Evolutionary conservation across 2,113 vertebrate species (phyloP).

Genomic region (Carlito syrichta): DNA sequence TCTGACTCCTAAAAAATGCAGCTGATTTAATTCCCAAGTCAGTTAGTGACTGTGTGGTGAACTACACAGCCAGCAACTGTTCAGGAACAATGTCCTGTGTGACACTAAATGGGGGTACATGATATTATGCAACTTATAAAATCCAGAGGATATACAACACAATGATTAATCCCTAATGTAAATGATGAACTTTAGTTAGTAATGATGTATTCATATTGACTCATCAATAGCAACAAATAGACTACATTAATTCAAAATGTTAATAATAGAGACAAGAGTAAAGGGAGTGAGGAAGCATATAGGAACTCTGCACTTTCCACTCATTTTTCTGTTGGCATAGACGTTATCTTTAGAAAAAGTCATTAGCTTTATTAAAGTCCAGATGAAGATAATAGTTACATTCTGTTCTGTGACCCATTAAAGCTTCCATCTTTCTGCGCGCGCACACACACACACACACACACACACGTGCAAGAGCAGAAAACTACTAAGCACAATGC

Average conservation of each 20-base stretch:
- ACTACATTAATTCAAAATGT: background rate
- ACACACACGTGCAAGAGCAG: background rate
- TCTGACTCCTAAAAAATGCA: background rate
- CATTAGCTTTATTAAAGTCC: background rate
- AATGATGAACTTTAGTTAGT: background rate
- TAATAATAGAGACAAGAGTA: background rate
- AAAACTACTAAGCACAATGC: background rate
- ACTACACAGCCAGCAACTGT: background rate
- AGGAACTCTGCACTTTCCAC: background rate
- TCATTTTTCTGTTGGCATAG: background rate
- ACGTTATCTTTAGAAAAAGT: background rate
- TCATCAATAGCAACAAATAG: background rate
- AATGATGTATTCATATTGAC: background rate
- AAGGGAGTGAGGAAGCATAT: background rate
- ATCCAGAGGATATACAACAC: too few species aligned
- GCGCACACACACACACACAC: background rate
- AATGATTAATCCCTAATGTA: background rate
- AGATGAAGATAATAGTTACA: background rate
- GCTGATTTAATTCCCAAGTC: background rate
- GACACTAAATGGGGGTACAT: background rate
- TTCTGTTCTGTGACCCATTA: background rate
- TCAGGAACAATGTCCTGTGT: background rate
- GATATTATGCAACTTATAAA: background rate
- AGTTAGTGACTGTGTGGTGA: background rate
- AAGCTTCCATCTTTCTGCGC: background rate